These are phyloP conservation scores for Mesoclemmys tuberculata DNA, from an alignment of 2,113 vertebrate species.

Conservation along the genomic window DNA sequence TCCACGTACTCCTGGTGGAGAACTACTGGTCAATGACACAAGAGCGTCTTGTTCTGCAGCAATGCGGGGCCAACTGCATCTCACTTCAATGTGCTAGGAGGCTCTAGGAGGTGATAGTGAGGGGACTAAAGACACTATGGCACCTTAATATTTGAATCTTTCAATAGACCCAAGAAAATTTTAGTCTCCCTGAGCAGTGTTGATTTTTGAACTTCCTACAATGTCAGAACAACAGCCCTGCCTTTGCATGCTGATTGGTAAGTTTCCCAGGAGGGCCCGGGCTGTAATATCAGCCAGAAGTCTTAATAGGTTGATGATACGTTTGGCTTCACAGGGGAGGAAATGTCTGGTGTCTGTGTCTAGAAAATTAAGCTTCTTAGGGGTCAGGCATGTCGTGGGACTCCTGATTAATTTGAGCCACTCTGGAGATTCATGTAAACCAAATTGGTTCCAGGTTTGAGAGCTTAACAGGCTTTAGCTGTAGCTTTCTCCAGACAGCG, in stretches of 20 bases:
- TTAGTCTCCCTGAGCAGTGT: neutral
- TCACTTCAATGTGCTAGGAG: neutral
- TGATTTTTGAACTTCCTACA: neutral
- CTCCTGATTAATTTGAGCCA: slow-evolving; percentile 40
- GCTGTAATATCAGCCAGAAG: neutral
- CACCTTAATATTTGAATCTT: accelerated
- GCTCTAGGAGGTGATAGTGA: neutral
- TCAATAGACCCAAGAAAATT: neutral
- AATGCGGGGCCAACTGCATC: too few relatives aligned
- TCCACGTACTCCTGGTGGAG: too few relatives aligned
- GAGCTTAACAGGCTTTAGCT: neutral
- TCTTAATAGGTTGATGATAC: neutral
- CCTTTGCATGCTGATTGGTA: accelerated
- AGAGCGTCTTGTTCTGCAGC: neutral
- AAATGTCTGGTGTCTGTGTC: slow-evolving; percentile 16
- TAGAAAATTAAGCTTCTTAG: slow-evolving; percentile 27
- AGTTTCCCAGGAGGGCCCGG: neutral
- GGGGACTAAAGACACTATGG: neutral
- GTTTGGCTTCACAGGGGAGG: neutral
- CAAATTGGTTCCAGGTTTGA: slow-evolving; percentile 50
- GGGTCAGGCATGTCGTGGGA: slow-evolving; percentile 34
- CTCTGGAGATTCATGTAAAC: slow-evolving; percentile 20
- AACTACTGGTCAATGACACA: too few relatives aligned
- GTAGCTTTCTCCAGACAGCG: neutral
- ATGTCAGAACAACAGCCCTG: neutral